phyloP scores from a whole-genome alignment of 2,888 invertebrate species.

The Drosophila pseudotakahashii region DNA sequence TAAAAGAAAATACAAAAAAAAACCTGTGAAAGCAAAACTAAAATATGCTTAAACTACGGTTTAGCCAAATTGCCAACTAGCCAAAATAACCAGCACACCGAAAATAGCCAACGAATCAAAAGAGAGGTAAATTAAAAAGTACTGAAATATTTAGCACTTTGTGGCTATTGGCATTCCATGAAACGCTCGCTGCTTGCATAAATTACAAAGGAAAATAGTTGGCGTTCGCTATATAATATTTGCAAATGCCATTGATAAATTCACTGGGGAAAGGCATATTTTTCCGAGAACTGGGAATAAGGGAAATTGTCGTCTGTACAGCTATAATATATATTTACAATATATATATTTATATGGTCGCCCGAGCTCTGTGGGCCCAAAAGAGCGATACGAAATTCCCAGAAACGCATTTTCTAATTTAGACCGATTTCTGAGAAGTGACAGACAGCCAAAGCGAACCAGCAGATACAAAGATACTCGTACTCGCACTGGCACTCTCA shows the following conservation, averaged over 20 bases:
- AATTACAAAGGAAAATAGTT: slow-evolving; percentile 21
- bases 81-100: slow-evolving; percentile 41
- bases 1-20: slow-evolving; percentile 24
- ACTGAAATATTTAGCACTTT: slow-evolving; percentile 2
- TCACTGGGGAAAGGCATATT: slow-evolving; percentile 16
- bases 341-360: slow-evolving; percentile 49
- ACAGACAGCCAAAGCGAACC: slow-evolving; percentile 73
- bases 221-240: slow-evolving; percentile 22
- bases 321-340: slow-evolving; percentile 34
- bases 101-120: slow-evolving; percentile 51
- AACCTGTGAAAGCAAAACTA: slow-evolving; percentile 48
- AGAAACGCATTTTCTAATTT: slow-evolving; percentile 84
- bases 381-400: slow-evolving; percentile 81
- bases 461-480: slow-evolving; percentile 59
- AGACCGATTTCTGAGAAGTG: slow-evolving; percentile 83
- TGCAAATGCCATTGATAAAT: slow-evolving; percentile 39
- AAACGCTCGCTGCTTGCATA: slow-evolving; percentile 27
- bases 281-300: slow-evolving; percentile 10
- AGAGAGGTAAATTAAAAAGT: slow-evolving; percentile 29
- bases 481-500: slow-evolving; percentile 17
- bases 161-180: slow-evolving; percentile 4
- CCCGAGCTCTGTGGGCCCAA: slow-evolving; percentile 65
- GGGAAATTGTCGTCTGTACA: slow-evolving; percentile 3
- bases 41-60: slow-evolving; percentile 74
- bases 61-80: slow-evolving; percentile 69